Percentiles rank a stretch among this genome's conserved stretches.
Conservation (phyloP, 2,797 vertebrate species). For the Calcarius lapponicus region DNA sequence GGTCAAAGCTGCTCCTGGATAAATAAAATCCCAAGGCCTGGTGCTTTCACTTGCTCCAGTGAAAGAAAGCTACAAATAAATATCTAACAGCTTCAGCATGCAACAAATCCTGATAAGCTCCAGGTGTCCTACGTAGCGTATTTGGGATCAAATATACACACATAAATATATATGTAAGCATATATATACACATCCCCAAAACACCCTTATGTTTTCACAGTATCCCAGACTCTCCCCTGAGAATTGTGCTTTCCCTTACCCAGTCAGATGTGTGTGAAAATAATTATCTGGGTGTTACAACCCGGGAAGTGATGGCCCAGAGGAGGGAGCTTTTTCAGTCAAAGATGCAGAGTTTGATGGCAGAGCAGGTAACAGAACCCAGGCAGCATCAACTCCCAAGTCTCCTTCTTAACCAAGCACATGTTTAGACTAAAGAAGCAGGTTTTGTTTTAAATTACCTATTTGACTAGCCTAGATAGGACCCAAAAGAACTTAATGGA, state of each 20-base stretch:
- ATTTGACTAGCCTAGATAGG: conserved; percentile 49
- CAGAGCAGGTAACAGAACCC: neutral
- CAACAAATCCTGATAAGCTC: neutral
- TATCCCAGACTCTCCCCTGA: neutral
- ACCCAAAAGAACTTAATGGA: conserved; percentile 61
- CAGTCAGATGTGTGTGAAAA: neutral
- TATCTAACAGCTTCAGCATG: neutral
- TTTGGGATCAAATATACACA: neutral
- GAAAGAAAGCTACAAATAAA: neutral
- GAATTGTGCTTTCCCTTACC: neutral
- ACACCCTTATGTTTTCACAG: neutral
- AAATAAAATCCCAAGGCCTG: neutral
- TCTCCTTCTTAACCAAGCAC: neutral
- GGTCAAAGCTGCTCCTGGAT: neutral
- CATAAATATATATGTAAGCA: neutral
- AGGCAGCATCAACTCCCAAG: neutral
- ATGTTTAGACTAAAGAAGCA: conserved; percentile 46
- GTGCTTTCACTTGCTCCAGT: neutral
- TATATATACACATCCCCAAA: neutral
- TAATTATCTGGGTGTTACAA: neutral
- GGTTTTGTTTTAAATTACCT: conserved; percentile 56
- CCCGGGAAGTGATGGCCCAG: neutral
- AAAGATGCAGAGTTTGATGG: neutral
- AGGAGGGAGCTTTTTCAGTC: neutral
- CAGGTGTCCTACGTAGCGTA: neutral